Evolutionary conservation across 2,113 vertebrate species (phyloP).

Genomic region (Galbula dea): DNA sequence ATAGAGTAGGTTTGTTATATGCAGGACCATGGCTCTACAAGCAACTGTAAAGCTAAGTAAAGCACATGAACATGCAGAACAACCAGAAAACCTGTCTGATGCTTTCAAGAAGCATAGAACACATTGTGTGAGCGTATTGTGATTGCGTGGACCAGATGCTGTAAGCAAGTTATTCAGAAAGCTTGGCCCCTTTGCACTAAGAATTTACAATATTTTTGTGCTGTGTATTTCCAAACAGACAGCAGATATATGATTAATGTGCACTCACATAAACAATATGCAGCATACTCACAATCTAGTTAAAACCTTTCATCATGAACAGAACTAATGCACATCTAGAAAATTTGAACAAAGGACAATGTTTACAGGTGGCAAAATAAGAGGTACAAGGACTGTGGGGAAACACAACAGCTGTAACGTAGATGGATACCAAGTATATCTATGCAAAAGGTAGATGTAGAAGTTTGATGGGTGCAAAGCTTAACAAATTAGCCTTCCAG

Average conservation of each 20-base stretch:
- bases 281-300: not conserved
- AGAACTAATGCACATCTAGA: not conserved
- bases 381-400: rapidly evolving
- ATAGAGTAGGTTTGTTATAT: not conserved
- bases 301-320: not conserved
- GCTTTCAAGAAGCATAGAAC: not conserved
- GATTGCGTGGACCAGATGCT: not conserved
- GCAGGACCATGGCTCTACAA: not conserved
- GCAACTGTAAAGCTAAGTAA: not conserved
- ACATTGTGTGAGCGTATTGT: not conserved
- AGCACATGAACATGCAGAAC: not conserved
- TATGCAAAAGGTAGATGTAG: not conserved
- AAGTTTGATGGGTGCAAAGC: not conserved
- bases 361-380: not conserved
- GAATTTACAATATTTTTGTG: not conserved
- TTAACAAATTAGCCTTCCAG: not conserved
- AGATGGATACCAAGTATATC: not conserved
- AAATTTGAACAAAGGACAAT: not conserved
- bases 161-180: not conserved
- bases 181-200: not conserved
- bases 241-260: not conserved
- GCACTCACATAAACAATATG: not conserved
- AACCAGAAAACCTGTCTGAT: not conserved
- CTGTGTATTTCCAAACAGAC: not conserved
- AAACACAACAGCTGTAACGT: not conserved